These are phyloP conservation scores for Apostichopus japonicus DNA, from an alignment of 35 echinoderm and acorn worm species.

Conservation along the genomic window DNA sequence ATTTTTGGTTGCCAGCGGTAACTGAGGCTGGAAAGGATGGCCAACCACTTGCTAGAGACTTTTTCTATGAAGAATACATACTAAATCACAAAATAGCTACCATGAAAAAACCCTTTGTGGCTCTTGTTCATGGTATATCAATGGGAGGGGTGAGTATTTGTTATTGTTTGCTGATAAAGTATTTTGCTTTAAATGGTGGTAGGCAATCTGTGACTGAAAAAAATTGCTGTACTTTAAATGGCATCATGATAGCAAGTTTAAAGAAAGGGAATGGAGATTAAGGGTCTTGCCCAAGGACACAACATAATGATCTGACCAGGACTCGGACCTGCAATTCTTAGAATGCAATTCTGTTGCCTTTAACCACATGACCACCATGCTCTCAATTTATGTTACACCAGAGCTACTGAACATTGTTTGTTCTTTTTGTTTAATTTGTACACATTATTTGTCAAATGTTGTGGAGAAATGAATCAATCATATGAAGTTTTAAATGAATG, in stretches of 20 bases:
- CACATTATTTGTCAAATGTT: too few species aligned
- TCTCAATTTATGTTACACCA: too few species aligned
- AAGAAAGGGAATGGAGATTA: too few species aligned
- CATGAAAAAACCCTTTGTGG: conserved; percentile 85
- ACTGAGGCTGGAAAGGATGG: conserved; percentile 83
- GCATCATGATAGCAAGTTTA: too few species aligned
- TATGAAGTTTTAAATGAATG: too few species aligned
- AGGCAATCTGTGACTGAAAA: neutral
- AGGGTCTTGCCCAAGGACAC: neutral
- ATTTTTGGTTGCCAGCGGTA: conserved; percentile 71
- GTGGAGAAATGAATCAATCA: too few species aligned
- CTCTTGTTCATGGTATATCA: conserved; percentile 91
- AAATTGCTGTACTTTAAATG: neutral
- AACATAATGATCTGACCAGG: neutral
- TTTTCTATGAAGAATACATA: conserved; percentile 96
- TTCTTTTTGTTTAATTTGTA: too few species aligned
- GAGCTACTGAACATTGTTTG: too few species aligned
- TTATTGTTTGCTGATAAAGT: neutral
- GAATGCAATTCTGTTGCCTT: too few species aligned
- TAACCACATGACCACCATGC: too few species aligned
- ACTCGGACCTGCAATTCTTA: too few species aligned
- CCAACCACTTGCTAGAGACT: conserved; percentile 47
- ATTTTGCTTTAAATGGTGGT: neutral
- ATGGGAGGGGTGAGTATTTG: conserved; percentile 93
- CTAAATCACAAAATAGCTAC: conserved; percentile 90